Evolutionary conservation across 2,888 invertebrate genomes (phyloP), one percentile per base, ranked within the genome.

Genomic region (Chalcosyrphus nemorum): DNA sequence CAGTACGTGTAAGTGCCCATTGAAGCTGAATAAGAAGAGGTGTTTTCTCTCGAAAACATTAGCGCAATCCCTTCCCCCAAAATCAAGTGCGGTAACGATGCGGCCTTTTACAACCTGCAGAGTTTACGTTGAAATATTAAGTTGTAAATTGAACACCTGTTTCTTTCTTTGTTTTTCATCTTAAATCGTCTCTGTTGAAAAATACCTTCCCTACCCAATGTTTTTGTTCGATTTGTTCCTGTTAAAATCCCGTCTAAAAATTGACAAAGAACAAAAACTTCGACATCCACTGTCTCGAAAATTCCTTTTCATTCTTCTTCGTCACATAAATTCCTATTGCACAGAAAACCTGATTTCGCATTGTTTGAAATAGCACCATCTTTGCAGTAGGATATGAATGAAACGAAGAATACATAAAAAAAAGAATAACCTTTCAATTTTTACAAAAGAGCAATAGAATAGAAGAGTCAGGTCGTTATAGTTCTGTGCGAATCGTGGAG

Each of bases 331-430:
- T 61, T 15, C 17, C 24, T 59, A 32, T 59, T 77, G 15, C 9
- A 17, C 35, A 45, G 9, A 43, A 52, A 70, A 70, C 71, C 56
- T 47, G 63, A 56, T 77, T 38, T n/a, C 15, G 17, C 21, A 21
- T 65, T 76, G 52, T 61, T 68, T 15, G 27, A 52, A 76, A 65
- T n/a, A 47, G 9, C 13, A 27, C 17, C 6, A 13, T 38, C 7
- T 50, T 38, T 17, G 41, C 13, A 43, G 43, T 2, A 32, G 7
- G 13, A 2, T 3, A 9, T 29, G 38, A 74, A 72, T 43, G 24
- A 21, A 43, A 59, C 52, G 13, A 3, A 56, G 24, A 24, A 54
- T 7, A 45, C 54, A 11, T 61, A 41, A 47, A 56, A 11, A 19
- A 75, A 38, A 68, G 21, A 63, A 35, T 35, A 6, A 38, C 59